Conservation (phyloP, 2,113 vertebrate genomes). For the Eira barbara region DNA sequence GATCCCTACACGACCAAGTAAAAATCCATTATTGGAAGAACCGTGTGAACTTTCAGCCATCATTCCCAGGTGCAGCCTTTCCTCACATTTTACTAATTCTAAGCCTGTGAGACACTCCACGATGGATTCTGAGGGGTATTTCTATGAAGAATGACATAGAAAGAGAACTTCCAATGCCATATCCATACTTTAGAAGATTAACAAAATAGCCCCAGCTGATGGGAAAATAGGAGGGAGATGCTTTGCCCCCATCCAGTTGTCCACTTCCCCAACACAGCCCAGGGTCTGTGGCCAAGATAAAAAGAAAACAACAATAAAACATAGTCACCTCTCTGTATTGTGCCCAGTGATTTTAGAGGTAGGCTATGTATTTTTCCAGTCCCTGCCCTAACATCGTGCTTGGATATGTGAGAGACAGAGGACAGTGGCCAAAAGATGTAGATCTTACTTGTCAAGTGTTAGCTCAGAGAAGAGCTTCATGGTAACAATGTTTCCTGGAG, state of each 20-base stretch:
- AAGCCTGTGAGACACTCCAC: background rate
- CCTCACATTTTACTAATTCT: background rate
- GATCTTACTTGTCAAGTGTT: background rate
- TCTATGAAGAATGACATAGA: background rate
- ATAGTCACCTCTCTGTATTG: background rate
- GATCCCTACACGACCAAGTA: too few species aligned
- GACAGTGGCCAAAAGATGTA: background rate
- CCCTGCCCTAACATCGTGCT: background rate
- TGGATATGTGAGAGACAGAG: background rate
- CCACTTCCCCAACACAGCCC: background rate
- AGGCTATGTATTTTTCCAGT: background rate
- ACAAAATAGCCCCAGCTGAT: background rate
- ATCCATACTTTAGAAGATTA: background rate
- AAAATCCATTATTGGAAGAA: background rate
- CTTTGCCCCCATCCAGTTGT: background rate
- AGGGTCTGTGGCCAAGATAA: background rate
- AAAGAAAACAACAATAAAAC: background rate
- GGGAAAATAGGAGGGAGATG: background rate
- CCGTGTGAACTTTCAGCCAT: background rate
- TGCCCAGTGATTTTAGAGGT: background rate
- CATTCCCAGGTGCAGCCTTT: background rate
- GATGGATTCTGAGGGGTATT: background rate
- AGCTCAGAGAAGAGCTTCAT: background rate
- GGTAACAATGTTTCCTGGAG: background rate
- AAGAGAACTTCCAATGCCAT: background rate